phyloP scores from a whole-genome alignment of 2,888 invertebrate genomes.

The Amphimallon solstitiale region DNA sequence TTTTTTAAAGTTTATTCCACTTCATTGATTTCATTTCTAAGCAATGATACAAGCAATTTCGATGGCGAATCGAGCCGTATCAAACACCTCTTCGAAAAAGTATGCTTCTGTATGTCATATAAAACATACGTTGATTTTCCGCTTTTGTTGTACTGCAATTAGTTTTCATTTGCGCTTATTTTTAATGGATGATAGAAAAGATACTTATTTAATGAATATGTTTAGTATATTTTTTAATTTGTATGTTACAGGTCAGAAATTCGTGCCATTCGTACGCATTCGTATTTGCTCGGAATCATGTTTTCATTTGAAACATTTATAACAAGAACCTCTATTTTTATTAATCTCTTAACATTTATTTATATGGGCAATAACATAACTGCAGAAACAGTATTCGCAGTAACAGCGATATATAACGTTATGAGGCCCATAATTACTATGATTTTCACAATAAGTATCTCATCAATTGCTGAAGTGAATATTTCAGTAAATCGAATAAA shows the following conservation, averaged over 20 bases:
- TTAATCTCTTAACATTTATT: slow-evolving; percentile 82
- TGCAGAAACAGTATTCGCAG: slow-evolving; percentile 87
- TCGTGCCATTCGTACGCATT: slow-evolving; percentile 76
- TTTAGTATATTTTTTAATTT: neutral
- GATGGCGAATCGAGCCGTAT: too few species aligned
- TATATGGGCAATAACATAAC: slow-evolving; percentile 77
- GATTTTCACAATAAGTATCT: slow-evolving; percentile 88
- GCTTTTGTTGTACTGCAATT: too few species aligned
- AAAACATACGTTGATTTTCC: too few species aligned
- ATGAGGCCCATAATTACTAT: slow-evolving; percentile 89
- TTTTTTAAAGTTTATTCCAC: too few species aligned
- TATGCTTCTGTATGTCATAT: too few species aligned
- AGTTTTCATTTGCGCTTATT: too few species aligned
- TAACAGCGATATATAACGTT: slow-evolving; percentile 91
- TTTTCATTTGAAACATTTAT: slow-evolving; percentile 89
- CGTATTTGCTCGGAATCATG: slow-evolving; percentile 80
- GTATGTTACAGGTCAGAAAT: slow-evolving; percentile 71
- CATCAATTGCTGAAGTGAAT: slow-evolving; percentile 81
- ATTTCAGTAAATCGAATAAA: slow-evolving; percentile 79
- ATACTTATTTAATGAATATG: too few species aligned
- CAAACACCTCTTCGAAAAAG: too few species aligned
- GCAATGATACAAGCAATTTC: too few species aligned
- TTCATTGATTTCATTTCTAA: too few species aligned
- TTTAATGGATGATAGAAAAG: too few species aligned
- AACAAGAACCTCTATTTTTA: slow-evolving; percentile 86